Evolutionary conservation across 2,113 vertebrate genomes (phyloP).

Genomic region (Lophura nycthemera): DNA sequence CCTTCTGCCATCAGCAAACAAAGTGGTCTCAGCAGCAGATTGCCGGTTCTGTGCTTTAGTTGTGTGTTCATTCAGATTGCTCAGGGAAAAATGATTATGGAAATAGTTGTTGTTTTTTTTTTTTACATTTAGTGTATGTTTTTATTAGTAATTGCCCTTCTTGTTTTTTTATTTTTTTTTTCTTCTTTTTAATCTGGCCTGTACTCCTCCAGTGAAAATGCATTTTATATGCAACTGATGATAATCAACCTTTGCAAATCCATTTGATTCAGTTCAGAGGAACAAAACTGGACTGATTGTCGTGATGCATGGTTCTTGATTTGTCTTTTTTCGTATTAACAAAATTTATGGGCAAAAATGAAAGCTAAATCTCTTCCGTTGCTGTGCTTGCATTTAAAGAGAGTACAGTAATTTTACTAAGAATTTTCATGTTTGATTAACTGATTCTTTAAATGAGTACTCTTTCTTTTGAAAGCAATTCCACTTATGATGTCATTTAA

Average conservation of each 20-base stretch:
- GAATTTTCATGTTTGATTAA: neutral
- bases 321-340: neutral
- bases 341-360: fast-evolving
- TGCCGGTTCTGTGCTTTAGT: neutral
- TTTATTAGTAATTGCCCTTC: neutral
- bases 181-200: neutral
- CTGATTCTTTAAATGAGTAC: neutral
- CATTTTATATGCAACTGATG: constrained; percentile 55
- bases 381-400: neutral
- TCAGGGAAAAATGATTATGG: neutral
- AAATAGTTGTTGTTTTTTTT: neutral
- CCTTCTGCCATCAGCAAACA: neutral
- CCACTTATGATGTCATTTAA: neutral
- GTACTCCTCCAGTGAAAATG: constrained; percentile 16
- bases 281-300: constrained; percentile 66
- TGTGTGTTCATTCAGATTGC: neutral
- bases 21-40: neutral
- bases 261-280: constrained; percentile 75
- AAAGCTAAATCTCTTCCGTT: neutral
- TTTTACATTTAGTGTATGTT: neutral
- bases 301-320: neutral
- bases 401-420: neutral
- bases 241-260: constrained; percentile 70
- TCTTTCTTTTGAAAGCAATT: neutral
- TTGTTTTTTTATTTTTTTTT: neutral